Evolutionary conservation across 2,113 vertebrate genomes (phyloP).

Genomic region (Equus przewalskii): DNA sequence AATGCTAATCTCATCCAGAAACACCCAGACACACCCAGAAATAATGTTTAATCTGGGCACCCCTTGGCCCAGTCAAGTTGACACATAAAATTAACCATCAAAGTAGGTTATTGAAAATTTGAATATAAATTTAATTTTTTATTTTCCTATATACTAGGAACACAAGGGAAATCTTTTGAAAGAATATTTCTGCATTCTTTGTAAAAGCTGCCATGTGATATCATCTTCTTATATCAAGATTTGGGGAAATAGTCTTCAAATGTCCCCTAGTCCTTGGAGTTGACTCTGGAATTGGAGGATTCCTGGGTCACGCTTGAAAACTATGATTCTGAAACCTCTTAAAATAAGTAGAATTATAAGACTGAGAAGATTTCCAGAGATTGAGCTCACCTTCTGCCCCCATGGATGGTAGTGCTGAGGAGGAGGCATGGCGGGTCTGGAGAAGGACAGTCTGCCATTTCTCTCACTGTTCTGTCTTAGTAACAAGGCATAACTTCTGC

Average conservation of each 20-base stretch:
- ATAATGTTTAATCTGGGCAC: not conserved
- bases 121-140: not conserved
- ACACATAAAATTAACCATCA: not conserved
- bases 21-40: not conserved
- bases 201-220: not conserved
- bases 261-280: not conserved
- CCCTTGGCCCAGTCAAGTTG: not conserved
- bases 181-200: conserved; percentile 4
- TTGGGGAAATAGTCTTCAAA: conserved; percentile 40
- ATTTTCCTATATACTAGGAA: not conserved
- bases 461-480: not conserved
- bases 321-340: not conserved
- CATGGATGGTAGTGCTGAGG: not conserved
- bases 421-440: not conserved
- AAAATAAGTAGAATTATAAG: not conserved
- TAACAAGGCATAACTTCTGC: not conserved
- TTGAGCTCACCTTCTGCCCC: not conserved
- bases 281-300: conserved; percentile 13
- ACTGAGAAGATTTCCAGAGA: not conserved
- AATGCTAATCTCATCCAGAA: not conserved
- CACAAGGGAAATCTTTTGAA: conserved; percentile 6
- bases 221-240: not conserved
- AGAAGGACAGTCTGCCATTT: conserved; percentile 6
- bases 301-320: not conserved
- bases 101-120: not conserved